Conservation (phyloP, 2,888 invertebrate species). For the Apamea crenata region DNA sequence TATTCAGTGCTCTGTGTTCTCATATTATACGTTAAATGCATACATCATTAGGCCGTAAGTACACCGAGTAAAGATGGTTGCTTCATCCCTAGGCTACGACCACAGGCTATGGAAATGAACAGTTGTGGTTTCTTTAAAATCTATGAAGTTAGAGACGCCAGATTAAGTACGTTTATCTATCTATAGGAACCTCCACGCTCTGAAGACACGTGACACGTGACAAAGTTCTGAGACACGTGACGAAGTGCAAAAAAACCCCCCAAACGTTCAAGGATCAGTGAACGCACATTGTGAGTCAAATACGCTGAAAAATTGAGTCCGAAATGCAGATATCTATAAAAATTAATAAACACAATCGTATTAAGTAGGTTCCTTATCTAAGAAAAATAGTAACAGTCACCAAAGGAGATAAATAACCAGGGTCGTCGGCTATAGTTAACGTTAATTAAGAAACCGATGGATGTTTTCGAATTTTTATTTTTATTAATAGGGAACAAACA, state of each 20-base stretch:
- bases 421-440: no score
- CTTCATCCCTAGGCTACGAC: neutral
- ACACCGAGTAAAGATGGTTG: neutral
- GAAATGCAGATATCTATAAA: neutral
- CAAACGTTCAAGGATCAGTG: neutral
- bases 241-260: neutral
- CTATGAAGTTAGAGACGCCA: no score
- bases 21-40: no score
- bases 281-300: neutral
- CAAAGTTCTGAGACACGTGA: neutral
- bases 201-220: neutral
- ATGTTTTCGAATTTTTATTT: no score
- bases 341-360: neutral
- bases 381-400: neutral
- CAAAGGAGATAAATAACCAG: no score
- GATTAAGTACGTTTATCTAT: neutral
- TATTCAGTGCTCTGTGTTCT: neutral
- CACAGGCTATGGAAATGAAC: no score
- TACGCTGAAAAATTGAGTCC: neutral
- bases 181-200: no score
- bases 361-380: neutral
- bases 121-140: no score
- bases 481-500: no score
- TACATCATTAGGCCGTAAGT: neutral
- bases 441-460: no score